Base-by-base conservation (phyloP, 1,140 invertebrate species). In the Nixonia krombeini region DNA sequence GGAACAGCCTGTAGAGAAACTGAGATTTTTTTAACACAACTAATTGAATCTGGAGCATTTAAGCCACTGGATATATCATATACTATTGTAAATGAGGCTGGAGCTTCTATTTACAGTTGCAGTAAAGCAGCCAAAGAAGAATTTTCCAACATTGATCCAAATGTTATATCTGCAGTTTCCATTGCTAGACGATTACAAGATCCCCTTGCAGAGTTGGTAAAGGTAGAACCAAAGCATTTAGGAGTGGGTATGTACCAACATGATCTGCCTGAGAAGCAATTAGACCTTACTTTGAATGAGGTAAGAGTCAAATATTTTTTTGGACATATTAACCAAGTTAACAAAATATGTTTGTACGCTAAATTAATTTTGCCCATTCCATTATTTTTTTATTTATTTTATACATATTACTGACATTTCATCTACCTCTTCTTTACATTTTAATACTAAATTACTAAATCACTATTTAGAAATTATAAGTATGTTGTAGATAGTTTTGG, bases 181-280 rank as follows among this genome's bases (percentile, higher is more conserved):
- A 91, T 98, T 65, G 94, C 94, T 0, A 87, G 94, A 74, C 86
- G 95, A 72, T 84, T 97, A 0, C 91, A 95, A 76, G 95, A 98
- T 85, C 96, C 96, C 4, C 78, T 98, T 26, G 91, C 92, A 28
- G 96, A 97, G 84, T 87, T 95, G 50, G 94, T 97, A 0, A 97
- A 97, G 86, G 91, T 97, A 21, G 94, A 97, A 59, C 94, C 95
- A 0, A 93, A 94, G 76, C 92, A 96, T 79, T 86, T 98, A 53
- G 95, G 96, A 9, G 91, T 94, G 3, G 96, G 95, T 26, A 93
- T 96, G 90, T 98, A 97, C 76, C 93, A 98, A 82, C 95, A 97
- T 78, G 95, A 97, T 80, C 85, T 97, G 7, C 88, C 92, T 1
- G 90, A 93, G 53, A 93, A 91, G 74, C 88, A 90, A 72, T 77